Conservation (phyloP, 2,113 vertebrate species). For the Talpa occidentalis region DNA sequence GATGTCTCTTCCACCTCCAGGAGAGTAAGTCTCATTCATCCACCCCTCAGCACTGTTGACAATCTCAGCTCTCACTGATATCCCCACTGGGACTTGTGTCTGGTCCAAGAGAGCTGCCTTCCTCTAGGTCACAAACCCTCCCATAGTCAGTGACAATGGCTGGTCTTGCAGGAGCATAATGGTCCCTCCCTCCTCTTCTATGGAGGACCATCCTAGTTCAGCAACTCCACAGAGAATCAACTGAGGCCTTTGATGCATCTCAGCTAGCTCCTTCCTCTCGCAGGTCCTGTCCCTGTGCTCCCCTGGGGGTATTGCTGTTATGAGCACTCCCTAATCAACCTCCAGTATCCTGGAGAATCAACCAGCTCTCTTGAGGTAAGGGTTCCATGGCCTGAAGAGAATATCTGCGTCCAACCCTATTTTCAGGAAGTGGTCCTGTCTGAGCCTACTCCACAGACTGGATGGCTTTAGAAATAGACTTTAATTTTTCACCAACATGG, state of each 20-base stretch:
- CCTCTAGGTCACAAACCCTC: background rate
- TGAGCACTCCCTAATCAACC: background rate
- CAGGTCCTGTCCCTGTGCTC: background rate
- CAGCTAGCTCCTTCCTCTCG: background rate
- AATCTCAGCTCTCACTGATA: background rate
- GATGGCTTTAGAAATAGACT: background rate
- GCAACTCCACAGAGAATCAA: background rate
- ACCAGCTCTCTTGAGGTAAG: background rate
- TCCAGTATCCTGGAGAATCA: background rate
- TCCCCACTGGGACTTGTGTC: background rate
- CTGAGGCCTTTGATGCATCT: background rate
- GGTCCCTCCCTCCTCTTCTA: background rate
- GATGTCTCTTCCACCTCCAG: background rate
- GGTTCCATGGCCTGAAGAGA: background rate
- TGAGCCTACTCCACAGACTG: background rate
- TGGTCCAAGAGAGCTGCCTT: background rate
- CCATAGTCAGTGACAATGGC: background rate
- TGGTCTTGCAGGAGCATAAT: background rate
- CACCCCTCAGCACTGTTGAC: background rate
- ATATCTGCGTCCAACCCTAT: background rate
- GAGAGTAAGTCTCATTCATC: background rate
- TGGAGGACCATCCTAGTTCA: background rate
- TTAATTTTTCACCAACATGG: background rate
- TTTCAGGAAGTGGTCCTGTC: background rate
- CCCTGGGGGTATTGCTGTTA: background rate